phyloP scores from a whole-genome alignment of 1,140 invertebrate genomes.

The Dendrolimus kikuchii region DNA sequence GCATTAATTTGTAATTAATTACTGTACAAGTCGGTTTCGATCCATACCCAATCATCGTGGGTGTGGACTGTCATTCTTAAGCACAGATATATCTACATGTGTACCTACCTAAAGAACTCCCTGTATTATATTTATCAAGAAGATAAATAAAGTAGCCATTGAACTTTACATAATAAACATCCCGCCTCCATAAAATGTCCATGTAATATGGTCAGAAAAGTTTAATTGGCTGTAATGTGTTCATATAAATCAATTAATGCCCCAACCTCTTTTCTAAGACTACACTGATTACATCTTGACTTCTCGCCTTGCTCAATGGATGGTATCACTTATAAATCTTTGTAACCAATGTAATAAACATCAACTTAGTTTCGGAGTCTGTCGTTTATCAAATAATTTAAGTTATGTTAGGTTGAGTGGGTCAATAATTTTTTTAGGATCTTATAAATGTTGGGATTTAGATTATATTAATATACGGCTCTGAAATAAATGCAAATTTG shows the following conservation, averaged over 20 bases:
- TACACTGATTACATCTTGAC: constrained; percentile 26
- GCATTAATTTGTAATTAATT: no score
- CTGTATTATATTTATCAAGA: constrained; percentile 14
- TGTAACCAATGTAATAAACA: constrained; percentile 21
- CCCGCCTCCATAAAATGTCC: constrained; percentile 20
- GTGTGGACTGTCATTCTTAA: no score
- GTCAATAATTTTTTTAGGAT: no score
- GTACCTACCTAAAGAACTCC: no score
- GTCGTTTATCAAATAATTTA: neutral
- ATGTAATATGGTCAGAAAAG: constrained; percentile 27
- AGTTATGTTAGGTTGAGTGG: neutral
- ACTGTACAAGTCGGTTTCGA: no score
- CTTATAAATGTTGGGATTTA: no score
- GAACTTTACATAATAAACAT: constrained; percentile 22
- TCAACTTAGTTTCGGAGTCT: constrained; percentile 1
- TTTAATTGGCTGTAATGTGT: constrained; percentile 36
- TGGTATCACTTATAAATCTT: constrained; percentile 25
- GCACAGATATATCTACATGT: neutral
- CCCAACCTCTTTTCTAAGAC: constrained; percentile 23
- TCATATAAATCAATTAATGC: constrained; percentile 38
- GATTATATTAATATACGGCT: no score
- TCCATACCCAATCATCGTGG: no score
- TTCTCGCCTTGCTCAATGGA: constrained; percentile 16
- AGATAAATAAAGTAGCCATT: constrained; percentile 18
- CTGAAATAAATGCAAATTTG: no score